These are phyloP conservation scores for Myanophis thanlyinensis DNA, from an alignment of 2,113 vertebrate genomes.

Conservation along the genomic window DNA sequence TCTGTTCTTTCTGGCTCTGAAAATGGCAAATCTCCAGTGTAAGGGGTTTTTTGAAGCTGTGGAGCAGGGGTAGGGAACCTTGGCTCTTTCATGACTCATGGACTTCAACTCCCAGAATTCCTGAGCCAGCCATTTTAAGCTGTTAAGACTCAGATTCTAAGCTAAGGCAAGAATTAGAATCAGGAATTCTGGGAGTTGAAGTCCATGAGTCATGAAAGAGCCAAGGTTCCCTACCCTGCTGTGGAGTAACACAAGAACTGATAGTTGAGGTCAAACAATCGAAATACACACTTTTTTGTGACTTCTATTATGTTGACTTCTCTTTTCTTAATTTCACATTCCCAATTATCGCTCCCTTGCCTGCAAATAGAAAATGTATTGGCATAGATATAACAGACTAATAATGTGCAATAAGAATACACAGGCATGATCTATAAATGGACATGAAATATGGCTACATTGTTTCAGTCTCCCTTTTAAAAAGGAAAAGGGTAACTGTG, in stretches of 20 bases:
- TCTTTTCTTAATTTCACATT: not conserved
- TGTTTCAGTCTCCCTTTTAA: not conserved
- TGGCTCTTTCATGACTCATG: no score
- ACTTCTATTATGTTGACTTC: not conserved
- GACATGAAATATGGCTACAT: not conserved
- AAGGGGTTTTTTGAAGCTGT: not conserved
- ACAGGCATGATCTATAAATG: not conserved
- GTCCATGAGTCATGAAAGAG: no score
- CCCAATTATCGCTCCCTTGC: not conserved
- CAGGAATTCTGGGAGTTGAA: no score
- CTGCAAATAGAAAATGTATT: not conserved
- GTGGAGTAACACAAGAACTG: not conserved
- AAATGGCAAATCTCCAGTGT: not conserved
- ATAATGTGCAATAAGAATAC: not conserved
- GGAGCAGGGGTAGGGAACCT: no score
- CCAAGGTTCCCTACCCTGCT: no score
- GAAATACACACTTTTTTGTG: not conserved
- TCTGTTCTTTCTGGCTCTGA: not conserved
- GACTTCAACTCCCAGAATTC: no score
- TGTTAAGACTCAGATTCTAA: no score
- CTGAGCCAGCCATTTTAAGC: no score
- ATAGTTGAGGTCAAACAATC: not conserved
- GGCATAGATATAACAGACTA: not conserved
- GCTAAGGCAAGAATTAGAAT: no score
- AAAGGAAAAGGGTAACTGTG: not conserved